Percentiles rank a stretch among this genome's conserved stretches.
phyloP scores from a whole-genome alignment of 2,797 vertebrate genomes.

The Bovichtus variegatus region DNA sequence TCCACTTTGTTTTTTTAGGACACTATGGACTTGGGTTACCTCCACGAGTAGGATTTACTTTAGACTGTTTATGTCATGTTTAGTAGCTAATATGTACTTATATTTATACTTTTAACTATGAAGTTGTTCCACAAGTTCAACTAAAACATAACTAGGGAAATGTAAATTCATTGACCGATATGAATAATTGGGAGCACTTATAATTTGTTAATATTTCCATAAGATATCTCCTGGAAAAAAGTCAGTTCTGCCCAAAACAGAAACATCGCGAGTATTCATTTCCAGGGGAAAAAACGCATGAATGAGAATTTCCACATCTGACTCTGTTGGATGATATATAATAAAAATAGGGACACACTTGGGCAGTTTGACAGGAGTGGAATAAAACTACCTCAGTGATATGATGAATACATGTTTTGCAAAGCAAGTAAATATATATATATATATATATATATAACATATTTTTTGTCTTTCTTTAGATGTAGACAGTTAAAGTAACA shows the following conservation, averaged over 20 bases:
- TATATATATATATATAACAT: no score
- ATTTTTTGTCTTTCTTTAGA: not conserved
- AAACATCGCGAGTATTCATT: not conserved
- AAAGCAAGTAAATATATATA: not conserved
- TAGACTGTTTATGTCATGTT: constrained; percentile 4
- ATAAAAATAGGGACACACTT: not conserved
- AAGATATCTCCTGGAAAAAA: not conserved
- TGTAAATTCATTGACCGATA: not conserved
- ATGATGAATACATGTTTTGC: no score
- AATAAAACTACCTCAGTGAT: no score
- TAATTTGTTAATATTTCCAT: not conserved
- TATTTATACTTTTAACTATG: not conserved
- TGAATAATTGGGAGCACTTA: not conserved
- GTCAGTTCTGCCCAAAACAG: not conserved
- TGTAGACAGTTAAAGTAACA: not conserved
- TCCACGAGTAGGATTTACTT: constrained; percentile 15
- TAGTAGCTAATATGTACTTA: not conserved
- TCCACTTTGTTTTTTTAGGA: constrained; percentile 68
- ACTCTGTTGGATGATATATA: not conserved
- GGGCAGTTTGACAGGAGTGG: not conserved
- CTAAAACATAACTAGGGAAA: not conserved
- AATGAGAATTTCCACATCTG: not conserved
- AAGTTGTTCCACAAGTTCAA: not conserved
- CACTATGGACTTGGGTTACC: constrained; percentile 25
- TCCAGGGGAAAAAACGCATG: not conserved